phyloP scores from a whole-genome alignment of 2,797 vertebrate genomes.

The Acanthurus lineatus region DNA sequence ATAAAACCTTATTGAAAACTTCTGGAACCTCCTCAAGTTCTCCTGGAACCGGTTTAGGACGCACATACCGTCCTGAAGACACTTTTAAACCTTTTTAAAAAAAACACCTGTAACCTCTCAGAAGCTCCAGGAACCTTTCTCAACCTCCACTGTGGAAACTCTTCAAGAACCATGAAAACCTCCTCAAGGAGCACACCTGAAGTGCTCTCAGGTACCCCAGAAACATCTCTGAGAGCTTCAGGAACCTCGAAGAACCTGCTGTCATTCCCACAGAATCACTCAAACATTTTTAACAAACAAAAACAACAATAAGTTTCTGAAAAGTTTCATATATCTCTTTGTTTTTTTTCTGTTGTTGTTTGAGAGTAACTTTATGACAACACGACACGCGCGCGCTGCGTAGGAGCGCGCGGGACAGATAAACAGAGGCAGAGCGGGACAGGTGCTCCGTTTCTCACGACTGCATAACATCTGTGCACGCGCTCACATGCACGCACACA shows the following conservation, averaged over 20 bases:
- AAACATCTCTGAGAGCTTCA: neutral
- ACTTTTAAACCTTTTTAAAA: no score
- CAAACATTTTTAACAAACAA: neutral
- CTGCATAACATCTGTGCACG: neutral
- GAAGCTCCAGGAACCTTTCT: no score
- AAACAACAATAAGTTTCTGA: no score
- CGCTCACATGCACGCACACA: neutral
- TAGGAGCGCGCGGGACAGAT: neutral
- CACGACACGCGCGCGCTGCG: neutral
- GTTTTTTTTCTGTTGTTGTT: no score
- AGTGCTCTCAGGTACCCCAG: neutral
- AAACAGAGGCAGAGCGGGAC: slow-evolving; percentile 44
- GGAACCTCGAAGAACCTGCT: neutral
- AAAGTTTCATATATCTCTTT: no score
- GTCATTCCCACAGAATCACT: neutral
- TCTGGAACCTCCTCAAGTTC: neutral
- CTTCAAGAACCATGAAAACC: neutral
- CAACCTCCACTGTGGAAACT: neutral
- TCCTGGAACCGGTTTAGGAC: neutral
- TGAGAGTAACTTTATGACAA: neutral
- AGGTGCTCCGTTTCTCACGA: slow-evolving; percentile 72
- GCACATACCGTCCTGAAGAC: no score
- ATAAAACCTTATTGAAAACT: neutral
- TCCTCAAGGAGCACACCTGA: neutral
- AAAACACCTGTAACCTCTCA: no score